These are phyloP conservation scores for Brachystomella parvula DNA, from an alignment of 1,140 invertebrate species.

Conservation along the genomic window DNA sequence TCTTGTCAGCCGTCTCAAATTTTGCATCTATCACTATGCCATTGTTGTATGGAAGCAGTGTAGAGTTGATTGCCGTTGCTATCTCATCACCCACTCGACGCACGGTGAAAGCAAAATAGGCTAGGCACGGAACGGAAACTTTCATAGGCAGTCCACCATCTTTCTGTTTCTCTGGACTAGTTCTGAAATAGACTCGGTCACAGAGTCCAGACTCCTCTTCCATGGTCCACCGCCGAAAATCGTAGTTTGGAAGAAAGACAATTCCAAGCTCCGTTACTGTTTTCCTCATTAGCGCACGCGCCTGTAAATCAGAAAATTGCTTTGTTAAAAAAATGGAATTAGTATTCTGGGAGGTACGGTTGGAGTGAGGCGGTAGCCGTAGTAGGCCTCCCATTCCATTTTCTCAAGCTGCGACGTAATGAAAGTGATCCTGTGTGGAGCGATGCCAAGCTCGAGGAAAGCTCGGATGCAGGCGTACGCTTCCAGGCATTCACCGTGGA, in stretches of 20 bases:
- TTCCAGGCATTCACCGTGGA: constrained; percentile 55
- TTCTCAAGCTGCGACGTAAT: constrained; percentile 18
- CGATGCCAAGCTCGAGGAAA: constrained; percentile 50
- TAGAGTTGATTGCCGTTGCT: constrained; percentile 8
- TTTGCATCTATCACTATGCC: constrained; percentile 57
- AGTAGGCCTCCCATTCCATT: constrained; percentile 22
- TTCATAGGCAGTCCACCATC: neutral
- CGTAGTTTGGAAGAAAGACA: constrained; percentile 11
- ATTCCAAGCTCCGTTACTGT: constrained; percentile 14
- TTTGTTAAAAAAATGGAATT: neutral
- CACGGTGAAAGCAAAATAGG: constrained; percentile 21
- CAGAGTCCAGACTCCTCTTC: constrained; percentile 12
- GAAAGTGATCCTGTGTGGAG: constrained; percentile 22
- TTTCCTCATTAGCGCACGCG: neutral
- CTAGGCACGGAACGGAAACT: constrained; percentile 27
- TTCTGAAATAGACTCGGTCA: constrained; percentile 18
- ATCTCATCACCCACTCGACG: constrained; percentile 21
- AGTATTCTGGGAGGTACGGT: neutral
- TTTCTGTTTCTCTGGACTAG: neutral
- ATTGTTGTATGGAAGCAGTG: constrained; percentile 57
- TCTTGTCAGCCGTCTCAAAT: constrained; percentile 60
- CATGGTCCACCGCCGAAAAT: constrained; percentile 23
- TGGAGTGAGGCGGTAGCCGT: constrained; percentile 19
- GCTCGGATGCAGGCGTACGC: constrained; percentile 52
- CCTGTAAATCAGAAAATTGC: constrained; percentile 8